A percentile compares a stretch with the other conserved stretches of the same genome.
phyloP scores from a whole-genome alignment of 2,113 vertebrate species.

The Pardalotus punctatus region DNA sequence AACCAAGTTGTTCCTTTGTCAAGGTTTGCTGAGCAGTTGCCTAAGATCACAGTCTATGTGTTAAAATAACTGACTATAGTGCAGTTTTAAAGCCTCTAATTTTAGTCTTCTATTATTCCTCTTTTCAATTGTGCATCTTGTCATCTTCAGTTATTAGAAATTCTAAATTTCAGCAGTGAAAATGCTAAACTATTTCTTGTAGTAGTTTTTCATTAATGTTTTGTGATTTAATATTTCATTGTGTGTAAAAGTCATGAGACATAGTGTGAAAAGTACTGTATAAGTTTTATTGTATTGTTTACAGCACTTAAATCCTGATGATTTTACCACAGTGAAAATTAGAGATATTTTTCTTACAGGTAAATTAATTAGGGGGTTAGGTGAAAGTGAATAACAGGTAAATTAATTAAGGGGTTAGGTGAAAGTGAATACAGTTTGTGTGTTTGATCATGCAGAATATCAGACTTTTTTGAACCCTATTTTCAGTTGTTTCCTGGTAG shows the following conservation, averaged over 20 bases:
- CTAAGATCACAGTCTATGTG: not conserved
- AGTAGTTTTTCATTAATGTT: not conserved
- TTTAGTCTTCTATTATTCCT: not conserved
- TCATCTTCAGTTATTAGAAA: not conserved
- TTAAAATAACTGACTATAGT: not conserved
- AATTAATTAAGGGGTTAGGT: slow-evolving; percentile 63
- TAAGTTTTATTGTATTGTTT: slow-evolving; percentile 6
- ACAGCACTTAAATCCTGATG: slow-evolving; percentile 9
- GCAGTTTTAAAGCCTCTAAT: not conserved
- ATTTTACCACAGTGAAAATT: slow-evolving; percentile 61
- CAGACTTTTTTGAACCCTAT: not conserved
- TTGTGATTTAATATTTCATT: slow-evolving; percentile 4
- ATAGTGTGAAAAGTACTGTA: not conserved
- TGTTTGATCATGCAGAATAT: slow-evolving; percentile 8
- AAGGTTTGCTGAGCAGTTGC: not conserved
- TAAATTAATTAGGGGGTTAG: slow-evolving; percentile 65
- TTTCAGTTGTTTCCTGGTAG: slow-evolving; percentile 31
- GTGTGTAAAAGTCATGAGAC: not conserved
- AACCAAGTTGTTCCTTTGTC: not conserved
- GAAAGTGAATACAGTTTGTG: slow-evolving; percentile 13
- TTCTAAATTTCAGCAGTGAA: slow-evolving; percentile 14
- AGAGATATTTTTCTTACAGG: slow-evolving; percentile 57
- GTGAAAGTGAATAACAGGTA: slow-evolving; percentile 22
- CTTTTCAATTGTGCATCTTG: not conserved
- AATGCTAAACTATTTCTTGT: not conserved